Conservation (phyloP, 2,797 vertebrate species). For the Brachyrhaphis roseni region DNA sequence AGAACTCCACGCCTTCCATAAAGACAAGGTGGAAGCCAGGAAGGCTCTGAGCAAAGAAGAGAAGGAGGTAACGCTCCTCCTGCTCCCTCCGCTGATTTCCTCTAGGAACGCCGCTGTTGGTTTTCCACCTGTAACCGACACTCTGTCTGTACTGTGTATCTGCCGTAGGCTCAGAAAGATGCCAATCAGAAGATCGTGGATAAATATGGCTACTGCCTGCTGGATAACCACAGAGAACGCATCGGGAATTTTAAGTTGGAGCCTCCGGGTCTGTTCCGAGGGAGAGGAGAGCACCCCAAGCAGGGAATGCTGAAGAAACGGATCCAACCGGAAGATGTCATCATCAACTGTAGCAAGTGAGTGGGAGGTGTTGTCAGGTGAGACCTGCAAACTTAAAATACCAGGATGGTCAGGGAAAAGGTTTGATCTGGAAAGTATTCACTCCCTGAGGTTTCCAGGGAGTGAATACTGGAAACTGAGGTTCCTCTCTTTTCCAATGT, state of each 20-base stretch:
- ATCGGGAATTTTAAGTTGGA: constrained; percentile 82
- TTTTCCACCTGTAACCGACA: not conserved
- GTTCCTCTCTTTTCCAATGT: too few relatives aligned
- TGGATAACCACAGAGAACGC: constrained; percentile 77
- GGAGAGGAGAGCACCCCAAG: constrained; percentile 80
- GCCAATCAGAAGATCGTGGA: constrained; percentile 77
- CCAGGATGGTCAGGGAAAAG: too few relatives aligned
- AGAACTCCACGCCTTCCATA: constrained; percentile 80
- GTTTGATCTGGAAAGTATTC: too few relatives aligned
- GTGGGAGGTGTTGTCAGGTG: not conserved
- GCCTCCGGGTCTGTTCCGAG: constrained; percentile 77
- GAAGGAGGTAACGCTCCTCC: constrained; percentile 69
- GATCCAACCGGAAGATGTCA: constrained; percentile 78
- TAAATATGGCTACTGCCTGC: constrained; percentile 78
- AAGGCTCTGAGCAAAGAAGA: constrained; percentile 82
- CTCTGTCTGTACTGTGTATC: not conserved
- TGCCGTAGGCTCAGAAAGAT: constrained; percentile 70
- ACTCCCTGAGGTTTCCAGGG: too few relatives aligned
- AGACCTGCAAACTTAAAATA: not conserved
- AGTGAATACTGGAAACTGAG: too few relatives aligned
- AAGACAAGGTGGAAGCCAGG: constrained; percentile 76
- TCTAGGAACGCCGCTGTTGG: not conserved
- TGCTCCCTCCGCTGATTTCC: not conserved
- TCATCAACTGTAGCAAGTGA: constrained; percentile 78
- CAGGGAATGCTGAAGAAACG: constrained; percentile 82